A percentile compares a stretch with the other conserved stretches of the same genome.
Conservation (phyloP, 2,888 invertebrate species). For the Laothoe populi region DNA sequence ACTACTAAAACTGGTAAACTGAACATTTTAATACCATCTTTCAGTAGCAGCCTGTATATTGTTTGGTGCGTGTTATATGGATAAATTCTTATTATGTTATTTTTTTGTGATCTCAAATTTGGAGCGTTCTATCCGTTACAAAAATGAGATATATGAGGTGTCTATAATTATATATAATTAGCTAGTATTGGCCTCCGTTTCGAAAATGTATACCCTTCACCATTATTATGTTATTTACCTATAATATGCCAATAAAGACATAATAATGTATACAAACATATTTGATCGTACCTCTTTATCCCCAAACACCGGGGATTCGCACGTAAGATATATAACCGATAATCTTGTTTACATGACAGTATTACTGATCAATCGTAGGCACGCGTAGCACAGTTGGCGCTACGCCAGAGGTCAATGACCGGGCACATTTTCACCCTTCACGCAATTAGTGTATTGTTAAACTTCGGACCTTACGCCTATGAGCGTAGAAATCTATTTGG, state of each 20-base stretch:
- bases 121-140: no score
- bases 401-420: slow-evolving; percentile 57
- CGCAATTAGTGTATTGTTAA: slow-evolving; percentile 7
- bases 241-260: background rate
- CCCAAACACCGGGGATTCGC: background rate
- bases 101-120: no score
- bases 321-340: slow-evolving; percentile 20
- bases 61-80: no score
- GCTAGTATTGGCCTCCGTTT: no score
- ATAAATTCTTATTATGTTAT: no score
- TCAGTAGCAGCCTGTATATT: no score
- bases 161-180: no score
- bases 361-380: slow-evolving; percentile 37
- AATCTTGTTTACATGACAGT: slow-evolving; percentile 6
- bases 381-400: slow-evolving; percentile 59
- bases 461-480: background rate
- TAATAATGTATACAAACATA: slow-evolving; percentile 21
- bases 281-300: background rate
- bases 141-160: no score
- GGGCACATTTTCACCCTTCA: slow-evolving; percentile 31
- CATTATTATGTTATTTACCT: background rate
- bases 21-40: no score
- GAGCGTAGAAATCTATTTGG: background rate
- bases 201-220: no score
- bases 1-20: no score